Evolutionary conservation across 2,888 invertebrate species (phyloP).

Genomic region (Pollenia labialis): DNA sequence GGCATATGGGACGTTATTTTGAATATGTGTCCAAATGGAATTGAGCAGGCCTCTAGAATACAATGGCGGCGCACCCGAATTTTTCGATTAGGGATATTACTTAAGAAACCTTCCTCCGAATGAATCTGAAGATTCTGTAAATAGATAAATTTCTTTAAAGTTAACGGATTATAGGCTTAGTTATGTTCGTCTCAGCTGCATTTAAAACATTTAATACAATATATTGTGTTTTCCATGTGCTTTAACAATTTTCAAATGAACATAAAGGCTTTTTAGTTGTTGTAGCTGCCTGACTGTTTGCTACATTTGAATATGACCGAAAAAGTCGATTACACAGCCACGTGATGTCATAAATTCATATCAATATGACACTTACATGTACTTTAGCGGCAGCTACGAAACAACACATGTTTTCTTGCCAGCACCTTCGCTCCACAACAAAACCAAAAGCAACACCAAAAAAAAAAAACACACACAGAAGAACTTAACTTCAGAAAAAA

Average conservation of each 20-base stretch:
- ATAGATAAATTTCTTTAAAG: no score
- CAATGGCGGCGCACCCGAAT: no score
- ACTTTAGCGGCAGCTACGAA: slow-evolving; percentile 77
- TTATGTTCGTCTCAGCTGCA: background rate
- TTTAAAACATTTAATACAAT: background rate
- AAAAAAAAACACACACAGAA: background rate
- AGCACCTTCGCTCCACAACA: slow-evolving; percentile 61
- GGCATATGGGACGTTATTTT: no score
- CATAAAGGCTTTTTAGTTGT: background rate
- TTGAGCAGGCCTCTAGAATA: no score
- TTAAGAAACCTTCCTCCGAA: no score
- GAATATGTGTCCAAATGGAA: no score
- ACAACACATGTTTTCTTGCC: slow-evolving; percentile 75
- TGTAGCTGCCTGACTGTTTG: slow-evolving; percentile 13
- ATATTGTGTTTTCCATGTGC: slow-evolving; percentile 1
- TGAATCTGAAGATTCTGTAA: no score
- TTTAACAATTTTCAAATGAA: slow-evolving; percentile 7
- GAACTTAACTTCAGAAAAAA: background rate
- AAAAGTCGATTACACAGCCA: slow-evolving; percentile 74
- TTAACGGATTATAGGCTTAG: no score
- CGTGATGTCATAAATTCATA: slow-evolving; percentile 83
- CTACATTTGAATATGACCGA: slow-evolving; percentile 69
- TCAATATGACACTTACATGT: slow-evolving; percentile 83
- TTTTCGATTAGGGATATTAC: no score
- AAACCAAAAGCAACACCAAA: background rate